Evolutionary conservation across 2,797 vertebrate genomes (phyloP).

Genomic region (Trichosurus vulpecula): DNA sequence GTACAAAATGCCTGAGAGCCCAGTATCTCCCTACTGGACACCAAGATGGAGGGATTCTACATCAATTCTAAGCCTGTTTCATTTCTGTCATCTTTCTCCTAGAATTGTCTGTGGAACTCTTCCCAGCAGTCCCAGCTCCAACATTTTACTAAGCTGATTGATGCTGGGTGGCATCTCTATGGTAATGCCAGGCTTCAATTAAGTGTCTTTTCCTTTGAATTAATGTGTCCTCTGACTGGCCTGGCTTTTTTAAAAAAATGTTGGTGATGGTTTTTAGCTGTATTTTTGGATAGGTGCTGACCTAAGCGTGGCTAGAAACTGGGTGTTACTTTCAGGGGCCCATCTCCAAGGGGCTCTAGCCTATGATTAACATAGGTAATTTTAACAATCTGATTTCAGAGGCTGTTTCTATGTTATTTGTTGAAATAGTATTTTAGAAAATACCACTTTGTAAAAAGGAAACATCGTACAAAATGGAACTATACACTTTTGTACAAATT

Average conservation of each 20-base stretch:
- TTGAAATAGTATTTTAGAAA: background rate
- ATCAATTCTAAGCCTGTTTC: background rate
- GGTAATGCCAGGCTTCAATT: background rate
- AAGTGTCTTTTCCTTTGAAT: background rate
- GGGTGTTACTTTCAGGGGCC: too few species aligned
- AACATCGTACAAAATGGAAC: conserved; percentile 23
- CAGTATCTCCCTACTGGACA: background rate
- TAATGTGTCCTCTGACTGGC: background rate
- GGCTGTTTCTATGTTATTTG: background rate
- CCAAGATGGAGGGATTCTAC: background rate
- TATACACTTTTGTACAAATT: background rate
- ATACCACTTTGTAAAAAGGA: conserved; percentile 21
- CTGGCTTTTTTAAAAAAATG: background rate
- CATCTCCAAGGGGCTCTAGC: background rate
- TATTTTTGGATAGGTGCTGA: background rate
- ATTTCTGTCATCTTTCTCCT: background rate
- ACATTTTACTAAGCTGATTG: background rate
- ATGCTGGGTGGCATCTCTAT: background rate
- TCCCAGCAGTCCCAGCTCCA: background rate
- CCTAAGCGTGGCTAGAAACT: background rate
- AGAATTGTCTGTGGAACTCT: background rate
- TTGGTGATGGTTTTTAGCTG: background rate
- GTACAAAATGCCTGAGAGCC: background rate
- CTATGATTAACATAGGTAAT: background rate
- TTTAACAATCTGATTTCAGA: conserved; percentile 17